Conservation (phyloP, 2,888 invertebrate species). For the Athalia rosae region DNA sequence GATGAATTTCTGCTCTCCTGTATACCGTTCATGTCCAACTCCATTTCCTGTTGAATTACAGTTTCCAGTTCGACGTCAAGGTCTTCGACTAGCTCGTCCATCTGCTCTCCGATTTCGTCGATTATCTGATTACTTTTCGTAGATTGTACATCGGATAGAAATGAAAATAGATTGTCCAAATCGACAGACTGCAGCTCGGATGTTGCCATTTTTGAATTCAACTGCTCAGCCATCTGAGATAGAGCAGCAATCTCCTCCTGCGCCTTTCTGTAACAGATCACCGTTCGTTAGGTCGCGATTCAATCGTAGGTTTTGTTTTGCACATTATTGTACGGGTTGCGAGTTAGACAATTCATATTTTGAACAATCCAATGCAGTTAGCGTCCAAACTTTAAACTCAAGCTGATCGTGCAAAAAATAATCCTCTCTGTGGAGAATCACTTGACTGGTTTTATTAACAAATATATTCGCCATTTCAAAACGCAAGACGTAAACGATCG, state of each 20-base stretch:
- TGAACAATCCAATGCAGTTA: too few species aligned
- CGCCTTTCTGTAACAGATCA: constrained; percentile 76
- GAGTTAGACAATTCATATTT: too few species aligned
- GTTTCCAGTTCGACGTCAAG: constrained; percentile 85
- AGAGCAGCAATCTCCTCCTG: constrained; percentile 82
- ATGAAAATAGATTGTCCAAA: constrained; percentile 92
- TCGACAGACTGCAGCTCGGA: constrained; percentile 84
- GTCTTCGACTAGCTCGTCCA: constrained; percentile 89
- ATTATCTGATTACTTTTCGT: constrained; percentile 81
- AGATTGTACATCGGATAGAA: constrained; percentile 84
- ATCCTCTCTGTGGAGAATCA: too few species aligned
- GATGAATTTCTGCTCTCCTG: constrained; percentile 52
- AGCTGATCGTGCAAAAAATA: too few species aligned
- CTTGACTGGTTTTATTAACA: too few species aligned
- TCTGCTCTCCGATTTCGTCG: constrained; percentile 89
- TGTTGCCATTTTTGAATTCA: constrained; percentile 78
- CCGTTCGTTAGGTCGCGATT: neutral
- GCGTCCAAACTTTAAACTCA: too few species aligned
- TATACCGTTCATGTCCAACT: constrained; percentile 58
- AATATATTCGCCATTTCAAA: neutral
- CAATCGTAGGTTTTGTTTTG: neutral
- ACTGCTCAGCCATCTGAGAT: constrained; percentile 84
- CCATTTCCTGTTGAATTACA: constrained; percentile 80
- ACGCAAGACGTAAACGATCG: neutral
- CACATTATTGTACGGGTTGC: too few species aligned